Evolutionary conservation across 2,888 invertebrate species (phyloP).

Genomic region (Atrina japonica): DNA sequence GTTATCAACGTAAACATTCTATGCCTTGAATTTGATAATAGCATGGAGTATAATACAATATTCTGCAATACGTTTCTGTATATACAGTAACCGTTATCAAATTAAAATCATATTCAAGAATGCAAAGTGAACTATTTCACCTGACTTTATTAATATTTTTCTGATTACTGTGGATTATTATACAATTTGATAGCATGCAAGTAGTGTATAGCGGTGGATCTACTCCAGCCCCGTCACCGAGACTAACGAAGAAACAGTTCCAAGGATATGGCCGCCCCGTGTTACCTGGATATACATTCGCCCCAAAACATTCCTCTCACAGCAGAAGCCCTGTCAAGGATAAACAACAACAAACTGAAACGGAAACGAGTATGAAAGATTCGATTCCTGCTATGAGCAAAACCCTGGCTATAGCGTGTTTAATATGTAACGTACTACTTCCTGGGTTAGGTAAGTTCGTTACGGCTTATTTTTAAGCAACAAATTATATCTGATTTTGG

Average conservation of each 20-base stretch:
- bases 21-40: no score
- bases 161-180: no score
- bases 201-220: constrained; percentile 73
- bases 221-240: constrained; percentile 70
- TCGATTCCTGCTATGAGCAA: constrained; percentile 76
- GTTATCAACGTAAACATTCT: no score
- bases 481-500: no score
- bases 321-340: constrained; percentile 45
- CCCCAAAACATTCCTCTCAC: constrained; percentile 44
- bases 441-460: constrained; percentile 74
- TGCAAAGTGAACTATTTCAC: no score
- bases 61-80: no score
- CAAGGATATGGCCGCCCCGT: constrained; percentile 68
- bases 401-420: constrained; percentile 70
- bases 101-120: no score
- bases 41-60: no score
- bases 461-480: not conserved
- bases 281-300: constrained; percentile 62
- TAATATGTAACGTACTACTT: constrained; percentile 70
- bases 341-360: constrained; percentile 49
- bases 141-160: no score
- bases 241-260: constrained; percentile 63
- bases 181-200: constrained; percentile 67
- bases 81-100: no score
- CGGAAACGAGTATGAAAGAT: constrained; percentile 66